Evolutionary conservation across 1,140 invertebrate species (phyloP).

Genomic region (Sipha flava): DNA sequence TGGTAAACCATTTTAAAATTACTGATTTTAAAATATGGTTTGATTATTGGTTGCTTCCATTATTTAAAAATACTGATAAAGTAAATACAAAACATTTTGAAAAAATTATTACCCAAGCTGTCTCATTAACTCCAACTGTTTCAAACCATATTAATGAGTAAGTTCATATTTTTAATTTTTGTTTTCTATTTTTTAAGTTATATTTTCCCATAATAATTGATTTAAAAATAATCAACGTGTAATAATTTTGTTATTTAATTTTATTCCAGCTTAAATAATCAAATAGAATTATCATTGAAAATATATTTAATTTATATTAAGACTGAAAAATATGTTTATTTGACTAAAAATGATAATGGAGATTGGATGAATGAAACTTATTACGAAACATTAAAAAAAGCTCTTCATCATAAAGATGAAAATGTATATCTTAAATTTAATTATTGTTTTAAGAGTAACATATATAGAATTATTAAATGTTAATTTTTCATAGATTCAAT

Average conservation of each 20-base stretch:
- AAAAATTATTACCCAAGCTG: conserved; percentile 1
- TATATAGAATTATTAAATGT: background rate
- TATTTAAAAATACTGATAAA: background rate
- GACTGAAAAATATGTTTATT: background rate
- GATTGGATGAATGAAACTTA: background rate
- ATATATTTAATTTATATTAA: conserved; percentile 10
- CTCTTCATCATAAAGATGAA: conserved; percentile 7
- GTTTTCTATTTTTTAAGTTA: no score
- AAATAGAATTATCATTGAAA: background rate
- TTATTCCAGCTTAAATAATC: background rate
- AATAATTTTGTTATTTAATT: no score
- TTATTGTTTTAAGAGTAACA: background rate
- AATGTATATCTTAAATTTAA: background rate
- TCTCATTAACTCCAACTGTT: background rate
- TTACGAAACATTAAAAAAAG: background rate
- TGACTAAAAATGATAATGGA: background rate
- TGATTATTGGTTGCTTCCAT: conserved; percentile 12
- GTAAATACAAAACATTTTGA: conserved; percentile 9
- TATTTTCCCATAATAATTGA: no score
- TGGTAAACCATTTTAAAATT: background rate
- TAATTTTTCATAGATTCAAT: background rate
- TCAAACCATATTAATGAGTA: background rate
- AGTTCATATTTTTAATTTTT: background rate
- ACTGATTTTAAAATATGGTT: conserved; percentile 4
- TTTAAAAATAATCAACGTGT: no score